These are phyloP conservation scores for Scatophagus argus DNA, from an alignment of 2,113 vertebrate species.

Conservation along the genomic window DNA sequence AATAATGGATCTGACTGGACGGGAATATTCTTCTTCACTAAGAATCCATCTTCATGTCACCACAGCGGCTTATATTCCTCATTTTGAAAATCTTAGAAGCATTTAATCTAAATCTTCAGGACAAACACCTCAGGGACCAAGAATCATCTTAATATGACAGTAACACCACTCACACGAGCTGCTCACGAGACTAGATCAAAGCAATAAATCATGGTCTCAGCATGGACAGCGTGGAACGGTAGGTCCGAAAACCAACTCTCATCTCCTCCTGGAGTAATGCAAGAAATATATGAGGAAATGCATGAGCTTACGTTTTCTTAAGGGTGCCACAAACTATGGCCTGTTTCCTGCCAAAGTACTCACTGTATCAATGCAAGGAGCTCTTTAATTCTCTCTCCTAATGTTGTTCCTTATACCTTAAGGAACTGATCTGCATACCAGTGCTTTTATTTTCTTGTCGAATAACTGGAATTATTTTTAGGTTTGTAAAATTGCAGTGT, in stretches of 20 bases:
- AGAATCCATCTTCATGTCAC: slow-evolving; percentile 13
- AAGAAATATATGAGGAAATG: neutral
- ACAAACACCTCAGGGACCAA: neutral
- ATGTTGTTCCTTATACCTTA: neutral
- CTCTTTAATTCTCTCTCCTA: neutral
- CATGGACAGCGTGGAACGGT: neutral
- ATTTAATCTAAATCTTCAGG: slow-evolving; percentile 7
- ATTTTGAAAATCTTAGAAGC: neutral
- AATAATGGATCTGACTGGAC: slow-evolving; percentile 1
- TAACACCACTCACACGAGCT: neutral
- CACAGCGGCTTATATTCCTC: slow-evolving; percentile 5
- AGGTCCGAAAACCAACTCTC: neutral
- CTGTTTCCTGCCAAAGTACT: neutral
- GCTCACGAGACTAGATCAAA: slow-evolving; percentile 6
- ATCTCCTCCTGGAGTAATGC: neutral
- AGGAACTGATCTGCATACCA: neutral
- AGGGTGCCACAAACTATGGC: neutral
- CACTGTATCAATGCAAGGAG: neutral
- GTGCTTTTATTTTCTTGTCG: neutral
- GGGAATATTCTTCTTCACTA: slow-evolving; percentile 42
- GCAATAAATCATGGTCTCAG: neutral
- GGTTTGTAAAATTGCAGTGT: neutral
- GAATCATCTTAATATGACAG: neutral
- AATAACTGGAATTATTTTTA: neutral
- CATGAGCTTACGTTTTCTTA: neutral